Evolutionary conservation across 2,888 invertebrate species (phyloP), one percentile per base, ranked within the genome.

Genomic region (Drosophila merina): DNA sequence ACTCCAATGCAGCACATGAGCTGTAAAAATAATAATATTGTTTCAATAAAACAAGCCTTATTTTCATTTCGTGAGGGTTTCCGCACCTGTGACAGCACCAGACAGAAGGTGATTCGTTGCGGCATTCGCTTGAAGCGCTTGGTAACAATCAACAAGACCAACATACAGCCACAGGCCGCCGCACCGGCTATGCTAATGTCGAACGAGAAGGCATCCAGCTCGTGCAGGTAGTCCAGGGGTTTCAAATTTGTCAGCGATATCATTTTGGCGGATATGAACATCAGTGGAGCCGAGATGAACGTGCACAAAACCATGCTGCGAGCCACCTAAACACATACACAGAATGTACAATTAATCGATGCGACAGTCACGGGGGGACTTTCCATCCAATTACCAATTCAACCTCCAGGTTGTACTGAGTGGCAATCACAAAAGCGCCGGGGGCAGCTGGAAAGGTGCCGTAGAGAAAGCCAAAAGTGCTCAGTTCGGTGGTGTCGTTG

Each of bases 401-500:
- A 62, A 96, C 94, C 90, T 97, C 97, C 56, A 97, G 92, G 76
- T 95, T 94, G 90, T 98, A 98, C 74, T 97, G 95, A 44, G 96
- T 94, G 0, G 98, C 97, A 91, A 98, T 97, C 3, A 99, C 97
- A 91, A 98, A 98, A 0, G 98, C 97, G n/a, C 97, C 97, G 0
- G 98, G 98, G 0, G 98, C 98, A 1, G 98, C 95, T 0, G 99
- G 99, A 91, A 99, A 96, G 0, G 98, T 98, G 57, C 99, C 98
- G 89, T 98, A 98, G 0, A 99, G 93, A 92, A 99, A 99, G 0
- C 97, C 98, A 90, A 97, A 98, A 42, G 97, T 98, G 76, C 97
- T 96, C 62, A 97, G 92, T 74, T 97, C 96, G 8, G 94, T 93
- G 0, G 97, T 96, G 79, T 96, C 96, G 14, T 95, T 94, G 12